Base-by-base conservation (phyloP, 2,113 vertebrate genomes). In the Ranitomeya variabilis region DNA sequence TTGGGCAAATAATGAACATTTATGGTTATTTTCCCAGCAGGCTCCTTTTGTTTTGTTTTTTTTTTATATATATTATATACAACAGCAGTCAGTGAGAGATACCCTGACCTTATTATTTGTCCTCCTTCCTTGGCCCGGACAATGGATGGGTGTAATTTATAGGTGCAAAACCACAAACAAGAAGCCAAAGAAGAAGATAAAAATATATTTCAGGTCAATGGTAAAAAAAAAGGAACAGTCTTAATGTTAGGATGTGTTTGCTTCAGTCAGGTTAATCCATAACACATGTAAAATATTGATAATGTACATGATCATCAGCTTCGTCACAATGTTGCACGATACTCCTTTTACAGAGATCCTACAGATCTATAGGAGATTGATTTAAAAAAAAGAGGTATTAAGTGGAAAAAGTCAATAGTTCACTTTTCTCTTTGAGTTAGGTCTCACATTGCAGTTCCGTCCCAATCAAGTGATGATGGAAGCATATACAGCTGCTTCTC, bases 1-100 rank as follows among this genome's bases (percentile, higher is more conserved):
- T 93, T 93, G 93, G 93, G 93, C 93, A 94, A 94, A 94, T 94
- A 94, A 94, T 94, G 93, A 94, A 94, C 94, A 94, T 94, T 94
- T 94, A 94, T 94, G 93, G 94, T 93, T 94, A 94, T 94, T 94
- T 93, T 94, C 93, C 94, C 93, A 90, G 91, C 45, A 92, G 93
- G 92, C 93, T 91, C 90, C 92, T 93, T 92, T 92, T 92, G 93
- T 94, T 83, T 94, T 67, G 52, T 91, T 92, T 94, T 83, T 94
- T 67, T 76, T 91, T 92, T 90, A 51, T 45, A 45, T 45, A 45
- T 45, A 45, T 2, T 45, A 45, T 45, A 45, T 89, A 86, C 91
- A 93, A 94, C 91, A 91, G 92, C 92, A 91, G 92, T 90, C 87
- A 83, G 57, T 37, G 59, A 79, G 73, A 67, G 23, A 84, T 84